phyloP scores from a whole-genome alignment of 2,797 vertebrate genomes.

The Darevskia mixta region DNA sequence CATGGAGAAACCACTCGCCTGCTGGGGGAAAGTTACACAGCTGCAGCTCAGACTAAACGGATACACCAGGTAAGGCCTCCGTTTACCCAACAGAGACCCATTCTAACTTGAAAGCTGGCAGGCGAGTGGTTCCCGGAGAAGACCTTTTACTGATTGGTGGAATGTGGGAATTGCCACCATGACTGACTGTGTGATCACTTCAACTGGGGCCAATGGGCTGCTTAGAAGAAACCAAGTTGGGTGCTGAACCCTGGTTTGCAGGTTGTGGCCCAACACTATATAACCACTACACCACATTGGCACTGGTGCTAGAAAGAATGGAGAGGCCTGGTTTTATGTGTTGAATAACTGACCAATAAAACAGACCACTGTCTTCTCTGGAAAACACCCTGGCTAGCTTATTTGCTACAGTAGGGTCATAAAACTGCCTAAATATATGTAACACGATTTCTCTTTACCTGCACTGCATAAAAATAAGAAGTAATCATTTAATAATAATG shows the following conservation, averaged over 20 bases:
- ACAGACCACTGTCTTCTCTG: too few species aligned
- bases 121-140: background rate
- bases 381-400: too few species aligned
- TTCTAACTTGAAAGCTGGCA: background rate
- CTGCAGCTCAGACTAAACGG: conserved; percentile 8
- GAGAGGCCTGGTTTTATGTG: too few species aligned
- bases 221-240: background rate
- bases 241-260: too few species aligned
- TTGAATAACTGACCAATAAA: too few species aligned
- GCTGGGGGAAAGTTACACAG: conserved; percentile 23
- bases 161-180: background rate
- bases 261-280: background rate
- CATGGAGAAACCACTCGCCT: conserved; percentile 32
- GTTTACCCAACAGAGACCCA: background rate
- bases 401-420: too few species aligned
- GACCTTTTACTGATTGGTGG: background rate
- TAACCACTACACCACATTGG: background rate
- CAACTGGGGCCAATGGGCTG: too few species aligned
- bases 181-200: background rate
- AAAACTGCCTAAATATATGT: background rate
- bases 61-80: conserved; percentile 14
- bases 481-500: too few species aligned
- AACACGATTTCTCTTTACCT: background rate
- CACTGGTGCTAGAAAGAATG: too few species aligned
- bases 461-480: too few species aligned